Evolutionary conservation across 2,888 invertebrate genomes (phyloP), one percentile per base, ranked within the genome.

Genomic region (Sipha maydis): DNA sequence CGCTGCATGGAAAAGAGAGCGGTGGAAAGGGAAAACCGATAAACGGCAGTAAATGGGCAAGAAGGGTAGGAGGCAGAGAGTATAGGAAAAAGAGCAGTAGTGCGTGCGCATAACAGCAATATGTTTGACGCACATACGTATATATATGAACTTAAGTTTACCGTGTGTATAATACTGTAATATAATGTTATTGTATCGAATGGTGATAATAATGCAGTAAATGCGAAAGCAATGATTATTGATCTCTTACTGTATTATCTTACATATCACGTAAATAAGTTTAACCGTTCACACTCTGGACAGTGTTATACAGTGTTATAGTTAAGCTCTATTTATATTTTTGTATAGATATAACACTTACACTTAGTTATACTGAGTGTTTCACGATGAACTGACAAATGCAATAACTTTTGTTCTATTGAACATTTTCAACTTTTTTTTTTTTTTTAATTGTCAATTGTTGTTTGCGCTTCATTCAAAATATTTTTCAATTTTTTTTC

Each of bases 31-130:
- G 34, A 78, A 85, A 85, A 69, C 85, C 85, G 85, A 85, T 85
- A 85, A 85, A 85, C 69, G 85, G 69, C 69, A 85, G 85, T 28
- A 78, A 85, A 85, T 76, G 48, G 85, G 41, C 69, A 78, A 31
- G n/a, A 48, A 84, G 73, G 28, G 83, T 17, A 25, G 41, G 28
- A 14, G 61, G 34, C 19, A n/a, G 84, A n/a, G 48, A 14, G 14
- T 11, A 41, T 48, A 31, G 76, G 85, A n/a, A 85, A 85, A 85
- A 77, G 85, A 85, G 77, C 85, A 85, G 31, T 38, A 25, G 21
- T 67, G 77, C 77, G 76, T 85, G 85, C 77, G 76, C 77, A 67
- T 67, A 77, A 77, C 77, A 67, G 77, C 76, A 41, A 56, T 56
- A 83, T 61, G 48, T 31, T 38, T 83, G 34, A 38, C 38, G 31